Evolutionary conservation across 1,140 invertebrate genomes (phyloP).

Genomic region (Brachionus angularis): DNA sequence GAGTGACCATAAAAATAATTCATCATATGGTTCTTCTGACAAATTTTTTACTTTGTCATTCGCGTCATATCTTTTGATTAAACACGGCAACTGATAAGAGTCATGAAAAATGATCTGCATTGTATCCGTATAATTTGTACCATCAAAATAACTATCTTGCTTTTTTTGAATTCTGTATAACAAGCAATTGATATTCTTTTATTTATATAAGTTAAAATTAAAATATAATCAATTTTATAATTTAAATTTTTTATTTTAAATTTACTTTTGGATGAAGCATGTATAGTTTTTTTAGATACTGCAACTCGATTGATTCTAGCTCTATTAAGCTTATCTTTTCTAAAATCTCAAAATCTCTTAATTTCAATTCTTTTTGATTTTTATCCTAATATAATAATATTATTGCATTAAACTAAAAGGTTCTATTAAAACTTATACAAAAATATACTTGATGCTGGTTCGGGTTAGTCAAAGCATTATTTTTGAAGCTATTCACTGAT

Average conservation of each 20-base stretch:
- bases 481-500: no score
- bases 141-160: conserved; percentile 43
- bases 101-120: conserved; percentile 42
- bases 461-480: no score
- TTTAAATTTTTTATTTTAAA: not conserved
- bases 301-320: conserved; percentile 29
- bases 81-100: conserved; percentile 20
- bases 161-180: conserved; percentile 42
- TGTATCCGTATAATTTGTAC: conserved; percentile 37
- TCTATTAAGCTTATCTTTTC: conserved; percentile 37
- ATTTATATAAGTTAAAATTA: no score
- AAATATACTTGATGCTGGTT: no score
- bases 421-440: no score
- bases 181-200: conserved; percentile 22
- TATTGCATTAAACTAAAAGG: no score
- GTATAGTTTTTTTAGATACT: conserved; percentile 43
- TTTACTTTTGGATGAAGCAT: conserved; percentile 42
- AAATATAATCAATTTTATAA: not conserved
- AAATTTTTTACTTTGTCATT: conserved; percentile 5
- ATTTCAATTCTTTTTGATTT: conserved; percentile 27
- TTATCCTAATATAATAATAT: no score
- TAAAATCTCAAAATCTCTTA: conserved; percentile 38
- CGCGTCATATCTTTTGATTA: not conserved
- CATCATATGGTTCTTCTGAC: conserved; percentile 23
- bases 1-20: conserved; percentile 38